Evolutionary conservation across 2,113 vertebrate genomes (phyloP).

Genomic region (Pardalotus punctatus): DNA sequence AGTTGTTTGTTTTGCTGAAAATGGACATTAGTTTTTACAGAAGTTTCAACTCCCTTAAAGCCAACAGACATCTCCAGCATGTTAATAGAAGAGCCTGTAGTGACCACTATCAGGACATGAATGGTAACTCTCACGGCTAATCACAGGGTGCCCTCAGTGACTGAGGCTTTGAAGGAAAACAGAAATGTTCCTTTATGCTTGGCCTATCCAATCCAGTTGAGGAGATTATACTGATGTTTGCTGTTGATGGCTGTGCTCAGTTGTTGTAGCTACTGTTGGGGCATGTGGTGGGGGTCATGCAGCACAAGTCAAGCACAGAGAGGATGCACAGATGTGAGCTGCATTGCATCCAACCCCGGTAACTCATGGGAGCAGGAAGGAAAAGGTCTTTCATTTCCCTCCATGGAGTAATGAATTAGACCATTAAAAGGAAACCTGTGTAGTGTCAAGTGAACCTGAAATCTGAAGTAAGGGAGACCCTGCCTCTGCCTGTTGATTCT

Average conservation of each 20-base stretch:
- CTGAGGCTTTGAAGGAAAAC: background rate
- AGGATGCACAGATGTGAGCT: background rate
- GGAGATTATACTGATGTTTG: background rate
- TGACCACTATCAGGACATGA: background rate
- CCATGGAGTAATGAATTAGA: background rate
- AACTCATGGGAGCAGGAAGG: background rate
- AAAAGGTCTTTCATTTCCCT: background rate
- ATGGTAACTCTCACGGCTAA: background rate
- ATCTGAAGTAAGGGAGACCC: background rate
- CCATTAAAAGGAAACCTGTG: background rate
- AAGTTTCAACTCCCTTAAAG: background rate
- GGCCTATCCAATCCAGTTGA: background rate
- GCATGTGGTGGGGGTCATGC: too few relatives aligned
- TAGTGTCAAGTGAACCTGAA: background rate
- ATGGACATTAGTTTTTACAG: background rate
- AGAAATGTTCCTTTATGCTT: background rate
- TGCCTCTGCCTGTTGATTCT: background rate
- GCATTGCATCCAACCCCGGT: accelerated
- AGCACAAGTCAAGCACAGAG: background rate
- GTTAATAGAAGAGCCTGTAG: background rate
- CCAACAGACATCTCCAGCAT: too few relatives aligned
- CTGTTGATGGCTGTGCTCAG: background rate
- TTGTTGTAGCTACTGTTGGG: background rate
- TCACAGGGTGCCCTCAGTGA: accelerated
- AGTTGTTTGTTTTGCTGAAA: background rate